A percentile compares a stretch with the other conserved stretches of the same genome.
Evolutionary conservation across 2,113 vertebrate species (phyloP).

Genomic region (Isurus oxyrinchus): DNA sequence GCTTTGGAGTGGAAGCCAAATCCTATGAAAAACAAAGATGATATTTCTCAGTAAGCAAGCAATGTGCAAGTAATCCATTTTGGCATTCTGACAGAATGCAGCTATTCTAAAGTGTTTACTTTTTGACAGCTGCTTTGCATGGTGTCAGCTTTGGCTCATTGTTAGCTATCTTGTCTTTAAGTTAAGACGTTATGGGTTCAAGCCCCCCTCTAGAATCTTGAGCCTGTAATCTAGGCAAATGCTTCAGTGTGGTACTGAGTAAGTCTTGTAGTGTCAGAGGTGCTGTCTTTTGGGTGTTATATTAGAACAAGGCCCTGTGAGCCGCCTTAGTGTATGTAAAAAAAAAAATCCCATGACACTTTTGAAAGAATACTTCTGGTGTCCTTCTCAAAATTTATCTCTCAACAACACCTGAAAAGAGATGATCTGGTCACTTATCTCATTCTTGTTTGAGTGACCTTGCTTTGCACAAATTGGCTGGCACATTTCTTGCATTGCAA

Average conservation of each 20-base stretch:
- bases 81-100: background rate
- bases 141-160: background rate
- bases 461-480: background rate
- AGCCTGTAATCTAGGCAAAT: no score
- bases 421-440: background rate
- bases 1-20: constrained; percentile 8
- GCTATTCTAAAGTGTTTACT: background rate
- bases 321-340: background rate
- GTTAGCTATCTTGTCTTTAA: background rate
- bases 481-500: background rate
- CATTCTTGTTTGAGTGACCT: background rate
- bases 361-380: background rate
- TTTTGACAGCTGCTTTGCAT: background rate
- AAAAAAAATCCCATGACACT: background rate
- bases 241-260: background rate
- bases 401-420: background rate
- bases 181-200: background rate
- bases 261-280: background rate
- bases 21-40: background rate
- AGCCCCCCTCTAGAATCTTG: background rate
- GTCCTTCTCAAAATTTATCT: background rate
- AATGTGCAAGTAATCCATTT: background rate
- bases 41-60: background rate
- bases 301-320: background rate
- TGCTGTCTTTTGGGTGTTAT: background rate